Evolutionary conservation across 2,797 vertebrate genomes (phyloP).

Genomic region (Esox masquinongy): DNA sequence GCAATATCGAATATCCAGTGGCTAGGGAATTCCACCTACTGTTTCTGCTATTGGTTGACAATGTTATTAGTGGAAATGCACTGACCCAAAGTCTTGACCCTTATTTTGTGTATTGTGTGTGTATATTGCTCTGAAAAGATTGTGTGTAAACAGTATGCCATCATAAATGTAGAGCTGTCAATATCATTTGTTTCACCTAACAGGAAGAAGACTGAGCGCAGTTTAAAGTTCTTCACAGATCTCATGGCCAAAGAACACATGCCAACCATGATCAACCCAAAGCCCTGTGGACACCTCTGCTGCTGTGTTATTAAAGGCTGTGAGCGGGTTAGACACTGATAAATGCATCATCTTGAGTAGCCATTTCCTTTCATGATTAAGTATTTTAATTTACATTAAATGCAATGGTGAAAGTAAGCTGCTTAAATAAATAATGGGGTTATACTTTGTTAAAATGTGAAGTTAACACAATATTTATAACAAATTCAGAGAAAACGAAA

Average conservation of each 20-base stretch:
- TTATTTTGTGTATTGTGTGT: conserved; percentile 1
- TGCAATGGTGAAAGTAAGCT: no score
- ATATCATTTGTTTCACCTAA: conserved; percentile 14
- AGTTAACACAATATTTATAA: no score
- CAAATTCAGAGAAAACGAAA: no score
- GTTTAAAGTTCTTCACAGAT: conserved; percentile 93
- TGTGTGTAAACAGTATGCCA: conserved; percentile 3
- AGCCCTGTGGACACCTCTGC: conserved; percentile 95
- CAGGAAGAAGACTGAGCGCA: conserved; percentile 95
- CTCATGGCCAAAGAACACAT: conserved; percentile 88
- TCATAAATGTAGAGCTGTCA: conserved; percentile 3
- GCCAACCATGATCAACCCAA: conserved; percentile 95
- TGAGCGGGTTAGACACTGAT: conserved; percentile 81
- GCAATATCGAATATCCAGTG: not conserved
- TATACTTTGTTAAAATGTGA: no score
- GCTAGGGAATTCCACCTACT: not conserved
- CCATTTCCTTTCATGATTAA: not conserved
- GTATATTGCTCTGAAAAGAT: not conserved
- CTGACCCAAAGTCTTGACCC: not conserved
- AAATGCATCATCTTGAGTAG: not conserved
- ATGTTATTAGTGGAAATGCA: not conserved
- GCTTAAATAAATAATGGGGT: no score
- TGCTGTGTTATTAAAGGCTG: conserved; percentile 92
- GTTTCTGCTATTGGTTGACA: not conserved
- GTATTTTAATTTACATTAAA: no score